Conservation (phyloP, 2,113 vertebrate genomes). For the Mustela lutreola region DNA sequence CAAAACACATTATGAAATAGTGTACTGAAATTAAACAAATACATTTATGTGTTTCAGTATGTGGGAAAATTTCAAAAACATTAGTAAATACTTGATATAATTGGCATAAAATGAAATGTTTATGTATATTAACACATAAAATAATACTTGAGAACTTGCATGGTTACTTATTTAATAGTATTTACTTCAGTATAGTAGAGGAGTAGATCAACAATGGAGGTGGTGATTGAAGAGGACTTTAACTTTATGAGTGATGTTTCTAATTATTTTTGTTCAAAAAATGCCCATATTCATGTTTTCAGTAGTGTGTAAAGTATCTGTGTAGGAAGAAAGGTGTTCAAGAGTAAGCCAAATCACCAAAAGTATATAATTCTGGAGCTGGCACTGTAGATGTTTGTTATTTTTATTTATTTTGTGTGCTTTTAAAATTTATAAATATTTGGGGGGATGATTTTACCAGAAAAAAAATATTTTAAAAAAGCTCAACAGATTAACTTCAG, state of each 20-base stretch:
- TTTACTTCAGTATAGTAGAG: background rate
- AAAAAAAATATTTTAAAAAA: background rate
- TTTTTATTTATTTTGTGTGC: constrained; percentile 10
- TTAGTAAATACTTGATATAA: background rate
- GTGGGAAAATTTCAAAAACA: background rate
- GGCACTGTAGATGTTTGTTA: background rate
- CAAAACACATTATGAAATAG: background rate
- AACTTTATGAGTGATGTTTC: constrained; percentile 1
- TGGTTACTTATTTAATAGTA: background rate
- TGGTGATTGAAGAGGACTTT: background rate
- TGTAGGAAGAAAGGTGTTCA: background rate
- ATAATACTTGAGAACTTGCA: background rate
- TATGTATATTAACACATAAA: background rate
- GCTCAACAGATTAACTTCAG: constrained; percentile 1
- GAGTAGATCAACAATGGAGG: background rate
- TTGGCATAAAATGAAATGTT: background rate
- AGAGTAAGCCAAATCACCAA: background rate
- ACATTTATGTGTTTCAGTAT: background rate
- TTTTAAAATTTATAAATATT: constrained; percentile 31
- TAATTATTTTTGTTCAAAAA: constrained; percentile 7
- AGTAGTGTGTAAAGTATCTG: background rate
- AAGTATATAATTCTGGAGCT: background rate
- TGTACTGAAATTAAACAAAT: background rate
- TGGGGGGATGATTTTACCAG: background rate
- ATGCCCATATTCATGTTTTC: background rate